Percentiles rank a stretch among this genome's conserved stretches.
phyloP scores from a whole-genome alignment of 2,888 invertebrate genomes.

The Orthonevra nobilis region DNA sequence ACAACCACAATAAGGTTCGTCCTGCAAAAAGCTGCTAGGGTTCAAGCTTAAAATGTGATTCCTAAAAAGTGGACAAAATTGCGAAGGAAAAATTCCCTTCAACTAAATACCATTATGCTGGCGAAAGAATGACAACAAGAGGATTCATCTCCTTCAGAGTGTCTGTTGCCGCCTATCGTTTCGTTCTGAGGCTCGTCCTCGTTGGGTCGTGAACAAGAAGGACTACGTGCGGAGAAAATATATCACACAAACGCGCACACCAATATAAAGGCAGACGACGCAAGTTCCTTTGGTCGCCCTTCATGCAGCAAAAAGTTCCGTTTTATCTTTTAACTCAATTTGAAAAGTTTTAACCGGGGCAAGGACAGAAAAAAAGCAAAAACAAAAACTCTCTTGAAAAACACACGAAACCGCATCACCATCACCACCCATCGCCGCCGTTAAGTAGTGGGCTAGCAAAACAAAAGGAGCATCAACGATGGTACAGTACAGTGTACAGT shows the following conservation, averaged over 20 bases:
- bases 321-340: constrained; percentile 70
- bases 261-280: constrained; percentile 2
- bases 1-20: constrained; percentile 4
- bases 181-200: constrained; percentile 24
- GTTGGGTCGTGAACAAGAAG: constrained; percentile 60
- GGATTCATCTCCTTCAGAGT: constrained; percentile 49
- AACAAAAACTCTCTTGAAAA: too few relatives aligned
- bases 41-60: constrained; percentile 30
- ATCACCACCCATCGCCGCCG: constrained; percentile 26
- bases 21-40: constrained; percentile 1
- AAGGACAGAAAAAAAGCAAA: constrained; percentile 53
- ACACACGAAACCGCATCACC: constrained; percentile 61
- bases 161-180: constrained; percentile 51
- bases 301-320: constrained; percentile 69
- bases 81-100: constrained; percentile 44
- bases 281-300: constrained; percentile 36
- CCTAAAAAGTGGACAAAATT: constrained; percentile 13
- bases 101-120: constrained; percentile 50
- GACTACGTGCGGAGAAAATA: constrained; percentile 60
- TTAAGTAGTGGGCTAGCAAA: constrained; percentile 43
- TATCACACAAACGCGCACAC: constrained; percentile 29
- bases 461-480: constrained; percentile 52
- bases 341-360: constrained; percentile 67
- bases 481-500: background rate
- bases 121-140: constrained; percentile 58